Base-by-base conservation (phyloP, 1,140 invertebrate species). In the Dendrolimus punctatus region DNA sequence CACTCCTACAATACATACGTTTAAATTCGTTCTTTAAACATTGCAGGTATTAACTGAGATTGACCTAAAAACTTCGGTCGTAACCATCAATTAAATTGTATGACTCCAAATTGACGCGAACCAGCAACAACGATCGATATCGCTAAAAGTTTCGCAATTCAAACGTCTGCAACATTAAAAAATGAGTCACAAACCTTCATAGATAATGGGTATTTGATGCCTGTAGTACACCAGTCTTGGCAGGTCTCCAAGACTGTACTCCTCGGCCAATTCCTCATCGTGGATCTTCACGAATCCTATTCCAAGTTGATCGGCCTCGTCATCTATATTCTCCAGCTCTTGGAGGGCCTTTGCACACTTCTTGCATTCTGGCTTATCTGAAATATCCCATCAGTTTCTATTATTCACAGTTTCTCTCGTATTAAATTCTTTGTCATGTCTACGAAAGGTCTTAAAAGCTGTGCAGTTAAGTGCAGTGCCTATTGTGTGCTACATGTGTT, bases 251-350 rank as follows among this genome's bases (percentile, higher is more conserved):
- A 98, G 89, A 88, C 95, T 96, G 88, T 98, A 98, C 82, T 98
- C 96, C 77, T 97, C 95, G 53, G 96, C 95, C 55, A 98, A 88
- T 72, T 92, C 91, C 85, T 97, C 94, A 80, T 98, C 96, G 62
- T 96, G 93, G 72, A 98, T 97, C 85, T 98, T 98, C 36, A 98
- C 96, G 80, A 98, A 98, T 58, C 95, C 96, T 74, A 98, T 97
- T 46, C 95, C 95, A 56, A 98, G 89, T 76, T 97, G 95, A 87
- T 97, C 96, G n/a, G 96, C 96, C 85, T 98, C 96, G 74, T 97
- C 96, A 75, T 97, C 96, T 71, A 98, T 97, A 86, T 98, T 97
- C 84, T 98, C 96, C 79, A 98, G 80, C 87, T 96, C 95, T 87
- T 95, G 92, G 46, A 97, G 88, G 45, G 95, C 95, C 87, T 95